Base-by-base conservation (phyloP, 2,888 invertebrate species). In the Gari tellinella region DNA sequence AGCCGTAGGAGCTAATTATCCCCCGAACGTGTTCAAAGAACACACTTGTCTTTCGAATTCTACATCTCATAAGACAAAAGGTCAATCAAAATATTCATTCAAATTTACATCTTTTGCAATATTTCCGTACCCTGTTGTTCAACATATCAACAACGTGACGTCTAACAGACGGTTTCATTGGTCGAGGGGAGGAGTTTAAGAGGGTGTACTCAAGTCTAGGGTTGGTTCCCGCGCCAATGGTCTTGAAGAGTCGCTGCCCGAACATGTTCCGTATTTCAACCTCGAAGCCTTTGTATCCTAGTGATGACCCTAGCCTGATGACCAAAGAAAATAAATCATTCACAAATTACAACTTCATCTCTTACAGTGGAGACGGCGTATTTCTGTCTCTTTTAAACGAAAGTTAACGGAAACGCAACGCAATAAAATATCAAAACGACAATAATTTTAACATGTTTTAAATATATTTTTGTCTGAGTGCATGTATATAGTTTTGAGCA, bases 281-380 rank as follows among this genome's bases (percentile, higher is more conserved):
- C 5, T 25, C 25, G 37, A 76, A 76, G 0, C 76, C 76, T 7
- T 63, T 49, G 57, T 76, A 76, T 17, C 76, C 76, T 12, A 76
- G 60, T 19, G 48, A 57, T 7, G 23, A 53, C 14, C 26, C 12
- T n/a, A 69, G 49, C 51, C 75, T 75, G 48, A 10, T 31, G 31
- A 7, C 31, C 31, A 31, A 31, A 31, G 5, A 31, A 31, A 31
- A 31, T 31, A 31, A 7, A 31, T 10, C 19, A 46, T 26, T 25
- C 14, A 31, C 23, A 26, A 25, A 25, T 12, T 51, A 60, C 10
- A 4, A 46, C 46, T 8, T 40, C 10, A 12, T 40, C 10, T n/a
- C n/a, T n/a, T n/a, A n/a, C n/a, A n/a, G n/a, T n/a, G n/a, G n/a
- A n/a, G n/a, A n/a, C n/a, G n/a, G n/a, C n/a, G n/a, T n/a, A n/a